A percentile compares a stretch with the other conserved stretches of the same genome.
phyloP scores from a whole-genome alignment of 1,140 invertebrate species.

The Zaprionus davidi region DNA sequence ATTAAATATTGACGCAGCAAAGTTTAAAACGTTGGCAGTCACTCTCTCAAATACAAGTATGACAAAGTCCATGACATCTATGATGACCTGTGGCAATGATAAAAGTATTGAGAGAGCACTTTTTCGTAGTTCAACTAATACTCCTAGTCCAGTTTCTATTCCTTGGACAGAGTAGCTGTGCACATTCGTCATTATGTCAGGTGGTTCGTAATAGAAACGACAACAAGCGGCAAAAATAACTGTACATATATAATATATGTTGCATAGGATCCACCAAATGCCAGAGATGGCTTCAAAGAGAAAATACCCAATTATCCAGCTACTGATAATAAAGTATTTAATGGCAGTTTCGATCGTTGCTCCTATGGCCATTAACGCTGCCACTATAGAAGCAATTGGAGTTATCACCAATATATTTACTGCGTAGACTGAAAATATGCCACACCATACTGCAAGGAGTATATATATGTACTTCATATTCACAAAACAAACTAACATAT shows the following conservation, averaged over 20 bases:
- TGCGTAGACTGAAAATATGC: slow-evolving; percentile 28
- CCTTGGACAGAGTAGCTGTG: slow-evolving; percentile 43
- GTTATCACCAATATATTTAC: neutral
- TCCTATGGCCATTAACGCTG: slow-evolving; percentile 14
- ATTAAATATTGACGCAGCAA: slow-evolving; percentile 40
- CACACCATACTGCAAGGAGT: slow-evolving; percentile 13
- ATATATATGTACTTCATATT: slow-evolving; percentile 11
- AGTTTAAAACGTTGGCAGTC: slow-evolving; percentile 16
- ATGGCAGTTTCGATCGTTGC: slow-evolving; percentile 32
- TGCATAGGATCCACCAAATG: slow-evolving; percentile 34
- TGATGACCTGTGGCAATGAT: slow-evolving; percentile 39
- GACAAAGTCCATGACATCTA: slow-evolving; percentile 30
- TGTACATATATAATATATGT: neutral
- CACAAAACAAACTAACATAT: slow-evolving; percentile 32
- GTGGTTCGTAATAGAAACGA: slow-evolving; percentile 7
- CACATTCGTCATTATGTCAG: slow-evolving; percentile 8
- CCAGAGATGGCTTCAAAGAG: slow-evolving; percentile 35
- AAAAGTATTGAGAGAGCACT: slow-evolving; percentile 45
- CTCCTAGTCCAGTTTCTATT: slow-evolving; percentile 16
- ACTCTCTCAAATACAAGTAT: slow-evolving; percentile 25
- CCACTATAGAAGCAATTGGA: slow-evolving; percentile 30
- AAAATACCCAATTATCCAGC: slow-evolving; percentile 57
- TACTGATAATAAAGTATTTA: slow-evolving; percentile 57
- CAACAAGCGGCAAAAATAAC: neutral
- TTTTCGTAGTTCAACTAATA: slow-evolving; percentile 49